Evolutionary conservation across 1,140 invertebrate genomes (phyloP), one percentile per base, ranked within the genome.

Genomic region (Trichonephila clavata): DNA sequence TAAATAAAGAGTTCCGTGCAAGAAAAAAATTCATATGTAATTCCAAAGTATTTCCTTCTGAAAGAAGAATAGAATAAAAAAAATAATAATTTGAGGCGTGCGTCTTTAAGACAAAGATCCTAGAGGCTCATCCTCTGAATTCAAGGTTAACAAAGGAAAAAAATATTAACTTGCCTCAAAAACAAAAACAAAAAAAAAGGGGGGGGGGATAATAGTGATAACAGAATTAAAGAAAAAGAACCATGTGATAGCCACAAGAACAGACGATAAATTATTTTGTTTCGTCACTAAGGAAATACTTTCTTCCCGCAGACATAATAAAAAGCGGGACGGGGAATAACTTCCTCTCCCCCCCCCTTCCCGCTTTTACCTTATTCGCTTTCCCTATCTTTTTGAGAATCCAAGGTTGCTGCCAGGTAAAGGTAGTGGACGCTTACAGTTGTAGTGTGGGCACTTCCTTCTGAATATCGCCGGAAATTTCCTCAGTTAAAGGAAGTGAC

Each of bases 401-500:
- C 90, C 90, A 92, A 92, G 90, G 90, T 92, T 92, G 90, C 32
- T 57, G 39, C 43, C 61, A 92, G 90, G 90, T 92, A 92, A 32
- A 92, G 90, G 90, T 92, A 92, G 81, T 39, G 7, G 24, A 90
- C 24, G 50, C 60, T 50, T 68, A 80, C 77, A 77, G 27, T 61
- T 39, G 32, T 77, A 77, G 71, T 27, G 71, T 77, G 27, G 71
- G 71, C 32, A 90, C 89, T 90, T 92, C 81, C 81, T 92, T 84
- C 61, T 32, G 63, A 87, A 57, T 21, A 39, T 43, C 80, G 27
- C 24, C 71, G 90, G 90, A 92, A 92, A 86, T 92, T 92, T 92
- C 90, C 90, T 92, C 61, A 43, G 21, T 63, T 59, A 68, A 57
- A 92, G 90, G 90, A 92, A 92, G 90, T 92, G 90, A 84, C 90